Conservation (phyloP, 2,113 vertebrate species). For the Amazona guildingii region DNA sequence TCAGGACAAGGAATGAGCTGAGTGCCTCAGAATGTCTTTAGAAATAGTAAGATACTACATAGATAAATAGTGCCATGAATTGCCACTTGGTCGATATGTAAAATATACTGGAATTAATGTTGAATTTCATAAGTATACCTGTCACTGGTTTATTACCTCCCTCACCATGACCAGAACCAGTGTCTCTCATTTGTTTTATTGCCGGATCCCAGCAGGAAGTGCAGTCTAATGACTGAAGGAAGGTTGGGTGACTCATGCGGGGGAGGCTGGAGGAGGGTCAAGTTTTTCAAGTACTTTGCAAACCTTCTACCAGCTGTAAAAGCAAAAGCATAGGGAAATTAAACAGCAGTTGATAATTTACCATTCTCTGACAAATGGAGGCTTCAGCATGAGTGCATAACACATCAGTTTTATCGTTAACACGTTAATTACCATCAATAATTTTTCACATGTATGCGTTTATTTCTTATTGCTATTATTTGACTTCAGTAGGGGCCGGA, state of each 20-base stretch:
- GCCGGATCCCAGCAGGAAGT: slow-evolving; percentile 64
- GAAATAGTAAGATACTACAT: neutral
- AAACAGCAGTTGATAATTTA: slow-evolving; percentile 36
- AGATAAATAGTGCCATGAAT: neutral
- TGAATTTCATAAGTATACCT: slow-evolving; percentile 40
- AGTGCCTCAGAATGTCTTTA: neutral
- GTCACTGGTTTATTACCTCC: slow-evolving; percentile 30
- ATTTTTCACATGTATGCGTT: neutral
- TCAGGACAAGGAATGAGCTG: neutral
- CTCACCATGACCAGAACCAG: slow-evolving; percentile 20
- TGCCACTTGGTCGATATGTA: neutral
- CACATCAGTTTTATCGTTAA: slow-evolving; percentile 9
- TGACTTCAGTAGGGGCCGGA: neutral
- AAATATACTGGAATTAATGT: slow-evolving; percentile 29
- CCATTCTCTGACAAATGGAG: slow-evolving; percentile 34
- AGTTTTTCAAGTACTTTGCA: slow-evolving; percentile 64
- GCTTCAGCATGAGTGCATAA: neutral
- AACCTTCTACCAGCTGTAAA: slow-evolving; percentile 62
- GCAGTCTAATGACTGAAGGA: slow-evolving; percentile 60
- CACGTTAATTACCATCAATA: neutral
- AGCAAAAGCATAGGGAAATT: slow-evolving; percentile 44
- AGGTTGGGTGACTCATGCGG: slow-evolving; percentile 67
- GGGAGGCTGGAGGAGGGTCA: slow-evolving; percentile 70
- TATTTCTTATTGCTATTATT: neutral
- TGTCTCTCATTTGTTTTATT: slow-evolving; percentile 61